Evolutionary conservation across 2,113 vertebrate species (phyloP).

Genomic region (Morone chrysops): DNA sequence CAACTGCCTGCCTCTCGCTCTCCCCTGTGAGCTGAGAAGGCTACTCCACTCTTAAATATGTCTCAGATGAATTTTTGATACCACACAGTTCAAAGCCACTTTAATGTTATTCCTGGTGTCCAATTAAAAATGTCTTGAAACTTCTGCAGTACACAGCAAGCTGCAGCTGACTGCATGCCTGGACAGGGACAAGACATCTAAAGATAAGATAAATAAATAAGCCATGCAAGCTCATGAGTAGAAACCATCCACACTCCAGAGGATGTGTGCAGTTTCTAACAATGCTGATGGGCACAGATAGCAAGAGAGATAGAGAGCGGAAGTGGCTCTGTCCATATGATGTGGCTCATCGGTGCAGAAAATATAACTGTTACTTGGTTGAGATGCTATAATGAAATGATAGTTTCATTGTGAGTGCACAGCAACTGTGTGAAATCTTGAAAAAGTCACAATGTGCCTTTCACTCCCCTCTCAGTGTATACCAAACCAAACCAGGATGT

Average conservation of each 20-base stretch:
- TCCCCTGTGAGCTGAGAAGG: not conserved
- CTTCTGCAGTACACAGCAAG: constrained; percentile 30
- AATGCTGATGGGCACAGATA: constrained; percentile 54
- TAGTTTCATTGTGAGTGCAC: constrained; percentile 52
- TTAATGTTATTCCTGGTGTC: constrained; percentile 76
- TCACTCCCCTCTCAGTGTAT: not conserved
- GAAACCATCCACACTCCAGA: constrained; percentile 55
- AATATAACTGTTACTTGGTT: constrained; percentile 68
- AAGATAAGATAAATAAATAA: constrained; percentile 74
- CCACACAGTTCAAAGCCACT: constrained; percentile 69
- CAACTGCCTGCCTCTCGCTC: not conserved
- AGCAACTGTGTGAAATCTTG: constrained; percentile 22
- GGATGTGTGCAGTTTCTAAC: constrained; percentile 55
- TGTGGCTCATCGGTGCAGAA: constrained; percentile 70
- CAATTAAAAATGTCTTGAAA: constrained; percentile 76
- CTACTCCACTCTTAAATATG: constrained; percentile 42
- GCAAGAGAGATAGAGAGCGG: constrained; percentile 22
- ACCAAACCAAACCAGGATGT: not conserved
- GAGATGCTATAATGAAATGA: constrained; percentile 64
- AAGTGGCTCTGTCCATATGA: constrained; percentile 59
- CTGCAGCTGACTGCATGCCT: constrained; percentile 41
- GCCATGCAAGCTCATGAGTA: constrained; percentile 27
- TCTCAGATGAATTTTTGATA: constrained; percentile 72
- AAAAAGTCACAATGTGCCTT: constrained; percentile 29
- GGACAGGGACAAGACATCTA: constrained; percentile 55